Conservation (phyloP, 2,888 invertebrate genomes). For the Pachycephus smyrnensis region DNA sequence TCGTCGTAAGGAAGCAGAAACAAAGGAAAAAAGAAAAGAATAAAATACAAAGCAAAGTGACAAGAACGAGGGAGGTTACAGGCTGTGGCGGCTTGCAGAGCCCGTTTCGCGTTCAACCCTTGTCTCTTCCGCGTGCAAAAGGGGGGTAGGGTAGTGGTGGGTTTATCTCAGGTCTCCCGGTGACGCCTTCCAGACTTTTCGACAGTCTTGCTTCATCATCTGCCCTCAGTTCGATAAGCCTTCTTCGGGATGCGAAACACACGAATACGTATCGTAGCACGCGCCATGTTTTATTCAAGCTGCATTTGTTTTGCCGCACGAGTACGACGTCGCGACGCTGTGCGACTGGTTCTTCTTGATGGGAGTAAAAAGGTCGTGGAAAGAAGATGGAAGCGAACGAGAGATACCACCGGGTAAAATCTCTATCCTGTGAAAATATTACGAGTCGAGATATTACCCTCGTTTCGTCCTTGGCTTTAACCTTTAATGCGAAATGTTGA, state of each 20-base stretch:
- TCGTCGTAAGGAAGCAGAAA: not conserved
- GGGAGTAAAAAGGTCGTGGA: not conserved
- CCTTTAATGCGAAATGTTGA: not conserved
- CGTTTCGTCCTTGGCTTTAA: not conserved
- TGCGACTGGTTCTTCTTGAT: not conserved
- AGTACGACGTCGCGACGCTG: not conserved
- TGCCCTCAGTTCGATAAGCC: not conserved
- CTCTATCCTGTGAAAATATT: not conserved
- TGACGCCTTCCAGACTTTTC: not conserved
- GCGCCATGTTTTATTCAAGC: slow-evolving; percentile 46
- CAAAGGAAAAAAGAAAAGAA: not conserved
- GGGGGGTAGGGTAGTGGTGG: not conserved
- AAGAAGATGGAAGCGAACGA: not conserved
- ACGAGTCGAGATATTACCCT: not conserved
- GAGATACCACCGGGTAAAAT: not conserved
- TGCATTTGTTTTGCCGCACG: slow-evolving; percentile 36
- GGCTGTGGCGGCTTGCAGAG: not conserved
- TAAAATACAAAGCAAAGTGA: not conserved
- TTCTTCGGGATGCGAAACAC: slow-evolving; percentile 38
- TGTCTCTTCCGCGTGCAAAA: not conserved
- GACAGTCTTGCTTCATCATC: not conserved
- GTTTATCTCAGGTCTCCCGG: not conserved
- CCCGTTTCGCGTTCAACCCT: not conserved
- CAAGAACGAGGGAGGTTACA: not conserved
- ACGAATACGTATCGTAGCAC: slow-evolving; percentile 37